A percentile compares a stretch with the other conserved stretches of the same genome.
phyloP scores from a whole-genome alignment of 2,888 invertebrate species.

The Ormyrus rosae region DNA sequence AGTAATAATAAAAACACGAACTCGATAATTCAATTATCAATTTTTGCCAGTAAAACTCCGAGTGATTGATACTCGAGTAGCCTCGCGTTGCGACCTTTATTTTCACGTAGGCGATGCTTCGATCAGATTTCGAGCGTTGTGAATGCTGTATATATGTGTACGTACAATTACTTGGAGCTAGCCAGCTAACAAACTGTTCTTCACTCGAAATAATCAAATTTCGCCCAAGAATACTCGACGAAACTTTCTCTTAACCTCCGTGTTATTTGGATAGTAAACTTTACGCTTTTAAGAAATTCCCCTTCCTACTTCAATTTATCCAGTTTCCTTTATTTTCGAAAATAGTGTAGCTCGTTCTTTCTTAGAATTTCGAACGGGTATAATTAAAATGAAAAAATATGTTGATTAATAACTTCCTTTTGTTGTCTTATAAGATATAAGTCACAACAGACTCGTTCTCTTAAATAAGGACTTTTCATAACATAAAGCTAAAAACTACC shows the following conservation, averaged over 20 bases:
- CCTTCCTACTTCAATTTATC: neutral
- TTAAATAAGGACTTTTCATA: no score
- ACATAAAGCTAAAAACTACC: no score
- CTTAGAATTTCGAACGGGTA: no score
- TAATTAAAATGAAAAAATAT: no score
- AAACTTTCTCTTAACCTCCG: slow-evolving; percentile 7
- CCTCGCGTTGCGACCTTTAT: neutral
- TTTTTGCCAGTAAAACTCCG: no score
- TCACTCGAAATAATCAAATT: slow-evolving; percentile 24
- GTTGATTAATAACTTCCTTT: no score
- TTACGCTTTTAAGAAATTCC: neutral
- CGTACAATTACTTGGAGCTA: neutral
- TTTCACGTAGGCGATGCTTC: slow-evolving; percentile 7
- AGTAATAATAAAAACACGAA: no score
- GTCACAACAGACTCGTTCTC: no score
- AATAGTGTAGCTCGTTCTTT: neutral
- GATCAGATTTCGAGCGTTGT: neutral
- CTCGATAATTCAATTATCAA: no score
- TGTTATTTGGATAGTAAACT: slow-evolving; percentile 9
- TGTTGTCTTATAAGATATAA: no score
- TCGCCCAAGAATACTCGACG: neutral
- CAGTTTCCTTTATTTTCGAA: neutral
- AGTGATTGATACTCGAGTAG: neutral
- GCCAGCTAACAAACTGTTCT: neutral
- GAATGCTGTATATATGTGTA: no score